Evolutionary conservation across 1,140 invertebrate species (phyloP), one percentile per base, ranked within the genome.

Genomic region (Druon quercuslanigerum): DNA sequence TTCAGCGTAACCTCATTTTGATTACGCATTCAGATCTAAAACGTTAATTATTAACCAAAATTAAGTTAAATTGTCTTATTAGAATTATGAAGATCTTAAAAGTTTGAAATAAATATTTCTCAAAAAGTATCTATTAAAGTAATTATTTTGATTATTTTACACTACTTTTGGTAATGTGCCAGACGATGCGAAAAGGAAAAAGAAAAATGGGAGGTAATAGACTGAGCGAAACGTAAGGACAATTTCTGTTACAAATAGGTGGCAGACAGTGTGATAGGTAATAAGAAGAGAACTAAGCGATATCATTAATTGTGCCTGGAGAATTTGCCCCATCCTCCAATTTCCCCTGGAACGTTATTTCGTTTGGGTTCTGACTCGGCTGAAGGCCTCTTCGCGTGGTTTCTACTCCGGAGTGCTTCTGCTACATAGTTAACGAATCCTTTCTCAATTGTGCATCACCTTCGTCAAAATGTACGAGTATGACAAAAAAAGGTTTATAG

Each of bases 331-430:
- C 25, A 19, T 12, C 19, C 19, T 19, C 54, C 17, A 46, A 46
- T 46, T 11, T 8, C 54, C 17, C 0, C 3, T n/a, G 57, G 14
- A 66, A 40, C 57, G 20, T 66, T 66, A 66, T 66, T 66, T 66
- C 25, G 57, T 66, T 66, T 66, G 57, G 33, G 57, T 66, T 25
- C 57, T 66, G 57, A 66, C 57, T 66, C 57, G 56, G 19, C 56
- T 19, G 20, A 66, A 40, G 25, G 57, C 25, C 25, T 33, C 25
- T 66, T 66, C 13, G 57, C 57, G 57, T 66, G 25, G 57, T 66
- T 66, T 66, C 57, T 33, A 16, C 57, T 40, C 33, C 57, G 25
- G 12, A 13, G 57, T 66, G 13, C 57, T 66, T 66, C 57, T 40
- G 12, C 25, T 12, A 66, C 57, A 40, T 66, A 33, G 25, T 40